A percentile compares a stretch with the other conserved stretches of the same genome.
Evolutionary conservation across 2,797 vertebrate species (phyloP).

Genomic region (Gastrophryne carolinensis): DNA sequence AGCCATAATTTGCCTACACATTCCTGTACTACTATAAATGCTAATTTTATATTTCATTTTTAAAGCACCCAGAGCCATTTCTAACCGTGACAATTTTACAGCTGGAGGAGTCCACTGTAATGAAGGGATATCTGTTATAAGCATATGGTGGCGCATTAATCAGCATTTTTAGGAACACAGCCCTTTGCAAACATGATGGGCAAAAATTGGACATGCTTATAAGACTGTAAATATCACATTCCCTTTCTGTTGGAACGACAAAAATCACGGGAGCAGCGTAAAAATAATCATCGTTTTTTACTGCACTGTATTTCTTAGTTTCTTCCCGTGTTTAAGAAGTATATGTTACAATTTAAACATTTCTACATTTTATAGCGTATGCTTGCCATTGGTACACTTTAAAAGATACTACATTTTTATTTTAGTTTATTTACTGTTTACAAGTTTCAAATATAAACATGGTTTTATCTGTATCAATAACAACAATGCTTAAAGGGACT

Average conservation of each 20-base stretch:
- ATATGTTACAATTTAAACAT: too few relatives aligned
- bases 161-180: slow-evolving; percentile 16
- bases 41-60: slow-evolving; percentile 41
- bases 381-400: too few relatives aligned
- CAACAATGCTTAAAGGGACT: too few relatives aligned
- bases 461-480: too few relatives aligned
- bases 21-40: slow-evolving; percentile 35
- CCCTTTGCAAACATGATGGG: slow-evolving; percentile 29
- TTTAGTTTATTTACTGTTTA: too few relatives aligned
- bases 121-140: slow-evolving; percentile 36
- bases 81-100: slow-evolving; percentile 42
- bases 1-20: slow-evolving; percentile 34
- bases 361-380: too few relatives aligned
- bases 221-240: slow-evolving; percentile 18
- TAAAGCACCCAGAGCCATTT: slow-evolving; percentile 33
- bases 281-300: background rate
- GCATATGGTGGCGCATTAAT: slow-evolving; percentile 34
- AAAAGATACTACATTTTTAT: too few relatives aligned
- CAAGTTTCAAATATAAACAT: too few relatives aligned
- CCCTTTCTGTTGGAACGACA: background rate
- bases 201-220: slow-evolving; percentile 36
- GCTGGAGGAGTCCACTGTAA: slow-evolving; percentile 34
- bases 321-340: too few relatives aligned
- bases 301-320: too few relatives aligned
- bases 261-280: background rate